These are phyloP conservation scores for Apogon talboti DNA, from an alignment of 2,797 vertebrate genomes.

Conservation along the genomic window DNA sequence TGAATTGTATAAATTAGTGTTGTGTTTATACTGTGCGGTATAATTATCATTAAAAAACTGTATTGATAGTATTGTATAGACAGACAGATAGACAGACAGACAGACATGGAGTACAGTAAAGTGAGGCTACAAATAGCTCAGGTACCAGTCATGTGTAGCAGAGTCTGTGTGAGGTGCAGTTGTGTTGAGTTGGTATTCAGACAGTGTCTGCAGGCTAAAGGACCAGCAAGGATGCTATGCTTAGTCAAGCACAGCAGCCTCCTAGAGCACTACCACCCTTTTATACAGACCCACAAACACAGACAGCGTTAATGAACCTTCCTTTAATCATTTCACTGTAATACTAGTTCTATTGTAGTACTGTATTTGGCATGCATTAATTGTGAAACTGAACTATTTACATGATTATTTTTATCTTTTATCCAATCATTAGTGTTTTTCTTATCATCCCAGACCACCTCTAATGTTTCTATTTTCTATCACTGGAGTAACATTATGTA, in stretches of 20 bases:
- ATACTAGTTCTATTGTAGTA: too few relatives aligned
- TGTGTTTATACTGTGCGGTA: too few relatives aligned
- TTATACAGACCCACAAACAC: slow-evolving; percentile 23
- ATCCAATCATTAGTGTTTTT: not conserved
- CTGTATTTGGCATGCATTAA: too few relatives aligned
- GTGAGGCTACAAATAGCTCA: slow-evolving; percentile 24
- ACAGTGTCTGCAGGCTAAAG: slow-evolving; percentile 63
- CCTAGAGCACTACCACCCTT: slow-evolving; percentile 33
- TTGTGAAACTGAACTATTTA: not conserved
- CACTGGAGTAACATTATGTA: not conserved
- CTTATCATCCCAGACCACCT: not conserved
- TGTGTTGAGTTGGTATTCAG: slow-evolving; percentile 57
- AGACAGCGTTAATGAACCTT: not conserved
- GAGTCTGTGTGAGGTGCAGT: slow-evolving; percentile 21
- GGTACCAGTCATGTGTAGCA: slow-evolving; percentile 25
- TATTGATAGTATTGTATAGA: too few relatives aligned
- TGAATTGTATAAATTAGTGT: too few relatives aligned
- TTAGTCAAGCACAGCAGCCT: slow-evolving; percentile 59
- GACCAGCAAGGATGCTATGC: slow-evolving; percentile 64
- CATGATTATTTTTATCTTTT: too few relatives aligned
- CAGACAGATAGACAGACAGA: not conserved
- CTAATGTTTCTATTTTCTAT: not conserved
- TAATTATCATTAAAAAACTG: too few relatives aligned
- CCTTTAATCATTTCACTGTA: too few relatives aligned
- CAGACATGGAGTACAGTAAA: slow-evolving; percentile 8